Evolutionary conservation across 1,140 invertebrate species (phyloP), one percentile per base, ranked within the genome.

Genomic region (Aphelenchoides avenae): DNA sequence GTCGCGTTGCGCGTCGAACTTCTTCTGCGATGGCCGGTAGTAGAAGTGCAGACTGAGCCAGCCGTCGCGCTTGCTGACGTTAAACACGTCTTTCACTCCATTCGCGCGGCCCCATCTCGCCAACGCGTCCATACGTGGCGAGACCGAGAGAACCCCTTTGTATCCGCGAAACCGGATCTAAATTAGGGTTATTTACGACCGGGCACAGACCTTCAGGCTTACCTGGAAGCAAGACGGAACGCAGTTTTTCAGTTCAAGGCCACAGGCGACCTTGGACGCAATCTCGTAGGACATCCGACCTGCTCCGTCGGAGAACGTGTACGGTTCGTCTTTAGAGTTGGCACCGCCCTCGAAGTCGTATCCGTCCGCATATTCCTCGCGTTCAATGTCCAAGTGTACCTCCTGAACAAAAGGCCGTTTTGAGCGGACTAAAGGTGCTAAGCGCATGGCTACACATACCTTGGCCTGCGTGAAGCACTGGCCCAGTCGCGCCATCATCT

Each of bases 401-500:
- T n/a, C n/a, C n/a, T n/a, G n/a, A n/a, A n/a, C n/a, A n/a, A n/a
- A n/a, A n/a, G n/a, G n/a, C n/a, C n/a, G n/a, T n/a, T n/a, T n/a
- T n/a, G n/a, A n/a, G n/a, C n/a, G n/a, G n/a, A 43, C 15, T 20
- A 43, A 43, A 20, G 18, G 30, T 15, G 18, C 34, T 13, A 13
- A 36, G 34, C 34, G 18, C 11, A 13, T 18, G 18, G 13, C 13
- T 36, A 36, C 11, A 24, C 57, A 47, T 33, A 60, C 57, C 13
- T 37, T 20, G 18, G 62, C 47, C 24, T 70, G 59, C 2, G 66
- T 66, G 15, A 70, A 70, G 33, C 59, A 70, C 24, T 67, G 66
- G 1, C 64, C 66, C 7, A 66, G 20, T 26, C 64, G 58, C 1
- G 64, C 53, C 66, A 70, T 70, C 60, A 64, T 63, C 34, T 66